Base-by-base conservation (phyloP, 2,888 invertebrate genomes). In the Parnassius glacialis region DNA sequence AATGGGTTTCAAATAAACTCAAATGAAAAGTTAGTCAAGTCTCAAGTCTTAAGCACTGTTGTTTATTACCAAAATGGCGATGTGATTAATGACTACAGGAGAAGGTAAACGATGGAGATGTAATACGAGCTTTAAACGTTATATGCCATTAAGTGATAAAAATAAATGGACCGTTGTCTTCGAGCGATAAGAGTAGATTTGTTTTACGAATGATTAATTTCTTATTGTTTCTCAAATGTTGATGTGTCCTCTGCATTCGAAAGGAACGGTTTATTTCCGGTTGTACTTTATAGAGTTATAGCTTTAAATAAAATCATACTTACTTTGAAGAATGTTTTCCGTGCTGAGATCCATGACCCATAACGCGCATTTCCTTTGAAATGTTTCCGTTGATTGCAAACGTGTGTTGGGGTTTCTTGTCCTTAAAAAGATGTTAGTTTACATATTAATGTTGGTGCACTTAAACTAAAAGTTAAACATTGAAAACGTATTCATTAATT, bases 311-410 rank as follows among this genome's bases (percentile, higher is more conserved):
- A 42, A 43, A 42, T 13, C 16, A 12, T 41, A 78, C 85, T 83
- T 70, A 90, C 90, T 84, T 90, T 66, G 88, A 80, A 2, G 85
- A 76, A 68, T 84, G 76, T 77, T 95, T 95, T 62, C 93, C 93
- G 68, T 93, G 94, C 75, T 95, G 95, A 10, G 95, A 94, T n/a
- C 95, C 95, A 76, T 97, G 97, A 0, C 97, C 97, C 96, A 97
- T 97, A 76, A 97, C 95, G 63, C 97, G 93, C 92, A 97, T 93
- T 82, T 97, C 97, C 86, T 97, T 97, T 1, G 97, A 96, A 57
- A 97, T 94, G 80, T 95, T 96, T 57, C 96, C 96, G 81, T 96
- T 96, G 73, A 94, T 84, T 7, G 93, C 86, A 73, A 93, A 92
- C 20, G 87, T 87, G 74, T 94, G 93, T 67, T 94, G 93, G 0